Evolutionary conservation across 2,888 invertebrate species (phyloP).

Genomic region (Bombylius discolor): DNA sequence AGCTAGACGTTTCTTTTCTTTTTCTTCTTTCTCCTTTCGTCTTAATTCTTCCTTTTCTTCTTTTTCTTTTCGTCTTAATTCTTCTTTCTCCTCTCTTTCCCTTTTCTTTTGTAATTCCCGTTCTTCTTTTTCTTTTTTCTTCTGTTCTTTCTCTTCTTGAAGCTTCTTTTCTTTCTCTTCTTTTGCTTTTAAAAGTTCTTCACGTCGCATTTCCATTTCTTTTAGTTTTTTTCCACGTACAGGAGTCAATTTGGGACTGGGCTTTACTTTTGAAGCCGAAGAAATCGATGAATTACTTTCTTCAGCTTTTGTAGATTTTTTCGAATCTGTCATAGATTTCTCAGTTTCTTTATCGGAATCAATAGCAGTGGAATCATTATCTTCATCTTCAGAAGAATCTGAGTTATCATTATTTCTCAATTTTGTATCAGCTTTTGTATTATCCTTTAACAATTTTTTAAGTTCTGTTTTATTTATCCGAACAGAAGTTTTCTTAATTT

Average conservation of each 20-base stretch:
- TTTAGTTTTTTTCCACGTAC: constrained; percentile 16
- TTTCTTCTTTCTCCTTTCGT: constrained; percentile 25
- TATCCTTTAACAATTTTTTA: too few relatives aligned
- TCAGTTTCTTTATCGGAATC: too few relatives aligned
- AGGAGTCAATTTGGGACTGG: background rate
- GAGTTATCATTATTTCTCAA: too few relatives aligned
- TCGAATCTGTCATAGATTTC: too few relatives aligned
- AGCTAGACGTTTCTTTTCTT: constrained; percentile 15
- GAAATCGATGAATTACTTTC: background rate
- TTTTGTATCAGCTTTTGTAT: too few relatives aligned
- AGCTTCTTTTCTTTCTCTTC: constrained; percentile 41
- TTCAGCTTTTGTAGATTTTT: too few relatives aligned
- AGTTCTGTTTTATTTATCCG: too few relatives aligned
- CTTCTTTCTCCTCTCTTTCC: constrained; percentile 19
- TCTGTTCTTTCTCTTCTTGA: constrained; percentile 38
- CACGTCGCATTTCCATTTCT: constrained; percentile 23
- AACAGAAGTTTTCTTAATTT: too few relatives aligned
- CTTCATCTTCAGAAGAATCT: too few relatives aligned
- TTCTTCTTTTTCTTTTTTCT: constrained; percentile 42
- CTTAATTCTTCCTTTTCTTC: constrained; percentile 22
- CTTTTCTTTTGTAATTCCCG: constrained; percentile 38
- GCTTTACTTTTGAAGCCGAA: background rate
- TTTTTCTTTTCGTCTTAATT: constrained; percentile 15
- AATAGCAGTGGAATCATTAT: too few relatives aligned
- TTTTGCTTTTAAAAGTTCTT: constrained; percentile 37